Evolutionary conservation across 2,113 vertebrate species (phyloP), one percentile per base, ranked within the genome.

Genomic region (Microtus pennsylvanicus): DNA sequence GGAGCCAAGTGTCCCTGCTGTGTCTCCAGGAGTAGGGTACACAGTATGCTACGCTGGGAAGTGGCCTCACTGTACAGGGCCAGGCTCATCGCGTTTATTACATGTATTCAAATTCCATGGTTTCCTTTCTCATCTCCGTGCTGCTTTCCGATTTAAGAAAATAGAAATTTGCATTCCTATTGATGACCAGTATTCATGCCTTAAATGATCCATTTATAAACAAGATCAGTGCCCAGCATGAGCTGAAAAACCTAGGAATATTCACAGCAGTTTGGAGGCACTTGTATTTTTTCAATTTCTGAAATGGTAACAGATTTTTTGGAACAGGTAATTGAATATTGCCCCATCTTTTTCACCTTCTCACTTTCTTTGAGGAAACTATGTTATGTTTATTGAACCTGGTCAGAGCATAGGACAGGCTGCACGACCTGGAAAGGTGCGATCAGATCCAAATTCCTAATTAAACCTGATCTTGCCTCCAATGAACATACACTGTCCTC

Each of bases 261-360:
- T 89, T 28, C 19, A 63, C 58, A 58, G 13, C 87, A 52, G 67
- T 93, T 85, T 89, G 38, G 6, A 26, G 85, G 26, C 42, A 21
- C 12, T 90, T 93, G 90, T 74, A 63, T 70, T 96, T 97, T 97
- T 94, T 83, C 38, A 58, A 61, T 30, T 7, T 74, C n/a, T 94
- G 81, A 6, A 94, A 65, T 94, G 33, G 91, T 89, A 93, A 90
- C 50, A 80, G 33, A 35, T 17, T 38, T 72, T 88, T 74, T 30
- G 21, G 70, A 94, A 74, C 2, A 92, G 13, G 11, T 47, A 83
- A 91, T 87, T 30, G 78, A 72, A 77, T 91, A 70, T 91, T 96
- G 94, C 93, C 87, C 61, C 38, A 76, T 94, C 28, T 86, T 94
- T 93, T 86, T 82, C 50, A 69, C 87, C 93, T 87, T 76, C 11